Conservation (phyloP, 53 echinoderm and acorn worm genomes). For the Paracentrotus lividus region DNA sequence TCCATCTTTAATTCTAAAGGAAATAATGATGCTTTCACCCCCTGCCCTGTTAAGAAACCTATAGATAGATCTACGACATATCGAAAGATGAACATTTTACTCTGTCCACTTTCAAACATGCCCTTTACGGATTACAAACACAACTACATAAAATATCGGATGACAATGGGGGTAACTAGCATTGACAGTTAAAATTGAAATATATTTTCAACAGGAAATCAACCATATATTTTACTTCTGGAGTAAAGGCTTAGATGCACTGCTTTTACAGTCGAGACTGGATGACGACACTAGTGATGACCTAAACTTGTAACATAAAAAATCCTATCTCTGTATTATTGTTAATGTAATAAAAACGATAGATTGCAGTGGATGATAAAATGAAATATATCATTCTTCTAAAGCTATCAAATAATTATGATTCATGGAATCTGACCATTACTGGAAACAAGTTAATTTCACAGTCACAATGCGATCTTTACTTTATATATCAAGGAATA, state of each 20-base stretch:
- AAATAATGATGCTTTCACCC: too few species aligned
- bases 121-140: too few species aligned
- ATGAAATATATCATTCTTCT: too few species aligned
- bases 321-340: too few species aligned
- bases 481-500: background rate
- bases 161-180: background rate
- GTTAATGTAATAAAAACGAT: too few species aligned
- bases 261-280: background rate
- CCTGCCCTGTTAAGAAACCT: background rate
- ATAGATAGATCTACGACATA: background rate
- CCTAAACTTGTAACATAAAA: too few species aligned
- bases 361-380: too few species aligned
- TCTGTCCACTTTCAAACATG: background rate
- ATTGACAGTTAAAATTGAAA: background rate
- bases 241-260: background rate
- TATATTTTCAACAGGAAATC: conserved; percentile 13
- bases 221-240: background rate
- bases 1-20: too few species aligned
- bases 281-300: background rate
- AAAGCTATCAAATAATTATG: too few species aligned
- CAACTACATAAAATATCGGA: background rate
- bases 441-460: too few species aligned
- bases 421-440: too few species aligned
- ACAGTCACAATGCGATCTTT: too few species aligned
- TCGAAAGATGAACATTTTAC: background rate